phyloP scores from a whole-genome alignment of 2,888 invertebrate genomes.

The Silvanus unidentatus region DNA sequence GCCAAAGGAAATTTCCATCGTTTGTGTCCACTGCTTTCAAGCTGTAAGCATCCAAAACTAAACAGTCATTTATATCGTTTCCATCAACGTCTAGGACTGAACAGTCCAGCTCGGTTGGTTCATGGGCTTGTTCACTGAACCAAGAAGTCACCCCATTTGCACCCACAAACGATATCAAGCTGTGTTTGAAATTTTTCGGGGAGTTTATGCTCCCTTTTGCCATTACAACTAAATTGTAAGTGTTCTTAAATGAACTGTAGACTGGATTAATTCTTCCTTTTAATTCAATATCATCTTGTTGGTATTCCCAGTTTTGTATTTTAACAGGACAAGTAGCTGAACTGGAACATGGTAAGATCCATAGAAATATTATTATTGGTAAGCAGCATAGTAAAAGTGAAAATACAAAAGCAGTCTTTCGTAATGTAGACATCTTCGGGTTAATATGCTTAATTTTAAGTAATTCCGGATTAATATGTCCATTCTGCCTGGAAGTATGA shows the following conservation, averaged over 20 bases:
- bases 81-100: conserved; percentile 65
- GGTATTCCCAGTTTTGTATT: conserved; percentile 63
- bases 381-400: conserved; percentile 67
- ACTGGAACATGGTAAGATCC: conserved; percentile 70
- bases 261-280: conserved; percentile 66
- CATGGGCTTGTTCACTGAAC: conserved; percentile 63
- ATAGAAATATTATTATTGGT: conserved; percentile 67
- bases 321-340: conserved; percentile 61
- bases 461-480: conserved; percentile 26
- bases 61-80: conserved; percentile 67
- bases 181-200: conserved; percentile 47
- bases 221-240: conserved; percentile 67
- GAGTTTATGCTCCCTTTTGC: conserved; percentile 64
- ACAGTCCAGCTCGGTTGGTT: conserved; percentile 70
- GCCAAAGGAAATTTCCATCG: conserved; percentile 56
- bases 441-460: conserved; percentile 28
- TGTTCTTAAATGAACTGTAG: conserved; percentile 56
- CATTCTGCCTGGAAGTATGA: conserved; percentile 22
- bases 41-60: conserved; percentile 67
- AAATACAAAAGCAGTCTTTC: conserved; percentile 62
- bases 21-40: conserved; percentile 57
- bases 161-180: conserved; percentile 55
- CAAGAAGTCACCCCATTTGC: conserved; percentile 67
- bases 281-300: conserved; percentile 63
- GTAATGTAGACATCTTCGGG: conserved; percentile 56